Conservation (phyloP, 1,140 invertebrate species). For the Linepithema humile region DNA sequence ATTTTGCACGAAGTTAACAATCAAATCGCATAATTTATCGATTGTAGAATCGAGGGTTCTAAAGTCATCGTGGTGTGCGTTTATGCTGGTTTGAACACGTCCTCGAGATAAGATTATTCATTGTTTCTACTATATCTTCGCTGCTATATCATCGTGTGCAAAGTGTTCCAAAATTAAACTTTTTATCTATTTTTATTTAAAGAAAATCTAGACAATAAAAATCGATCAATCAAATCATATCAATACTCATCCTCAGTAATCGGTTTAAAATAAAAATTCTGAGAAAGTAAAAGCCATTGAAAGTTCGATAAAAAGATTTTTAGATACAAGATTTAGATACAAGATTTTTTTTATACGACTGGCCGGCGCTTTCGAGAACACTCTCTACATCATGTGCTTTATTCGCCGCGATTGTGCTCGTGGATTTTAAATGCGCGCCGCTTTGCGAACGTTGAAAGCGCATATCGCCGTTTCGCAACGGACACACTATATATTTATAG, state of each 20-base stretch:
- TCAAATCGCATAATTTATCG: constrained; percentile 5
- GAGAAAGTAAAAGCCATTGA: not conserved
- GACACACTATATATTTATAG: constrained; percentile 47
- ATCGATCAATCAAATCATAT: not conserved
- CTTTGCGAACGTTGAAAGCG: not conserved
- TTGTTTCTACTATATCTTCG: constrained; percentile 15
- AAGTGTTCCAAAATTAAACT: not conserved
- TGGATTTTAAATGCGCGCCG: not conserved
- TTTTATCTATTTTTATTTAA: no score
- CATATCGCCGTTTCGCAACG: constrained; percentile 37
- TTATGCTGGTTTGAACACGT: constrained; percentile 9
- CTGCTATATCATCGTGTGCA: not conserved
- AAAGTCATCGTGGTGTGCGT: not conserved
- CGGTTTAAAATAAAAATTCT: not conserved
- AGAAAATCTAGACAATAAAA: no score
- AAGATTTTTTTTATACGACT: not conserved
- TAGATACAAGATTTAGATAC: no score
- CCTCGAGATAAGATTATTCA: constrained; percentile 35
- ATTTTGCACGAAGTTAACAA: not conserved
- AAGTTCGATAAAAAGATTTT: not conserved
- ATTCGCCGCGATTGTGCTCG: not conserved
- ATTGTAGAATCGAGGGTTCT: constrained; percentile 1
- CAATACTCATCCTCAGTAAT: not conserved
- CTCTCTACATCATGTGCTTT: not conserved
- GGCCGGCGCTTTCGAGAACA: not conserved